phyloP scores from a whole-genome alignment of 1,140 invertebrate species.

The Bicyclus anynana region DNA sequence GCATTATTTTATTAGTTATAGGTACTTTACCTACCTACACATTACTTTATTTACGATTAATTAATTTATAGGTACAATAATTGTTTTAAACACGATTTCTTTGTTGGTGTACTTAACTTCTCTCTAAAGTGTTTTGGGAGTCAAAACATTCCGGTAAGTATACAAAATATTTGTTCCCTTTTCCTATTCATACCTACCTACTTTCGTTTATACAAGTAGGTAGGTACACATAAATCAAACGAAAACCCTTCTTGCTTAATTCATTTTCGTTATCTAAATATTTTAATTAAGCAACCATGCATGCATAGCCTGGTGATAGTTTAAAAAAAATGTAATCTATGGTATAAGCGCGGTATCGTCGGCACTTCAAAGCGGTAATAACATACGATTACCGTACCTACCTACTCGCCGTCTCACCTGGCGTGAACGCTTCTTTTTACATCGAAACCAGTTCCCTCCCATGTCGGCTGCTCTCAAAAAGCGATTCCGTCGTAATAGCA shows the following conservation, averaged over 20 bases:
- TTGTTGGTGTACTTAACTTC: no score
- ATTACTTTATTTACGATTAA: no score
- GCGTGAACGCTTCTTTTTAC: slow-evolving; percentile 55
- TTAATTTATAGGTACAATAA: no score
- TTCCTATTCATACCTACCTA: no score
- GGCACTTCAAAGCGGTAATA: slow-evolving; percentile 67
- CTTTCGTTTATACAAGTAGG: no score
- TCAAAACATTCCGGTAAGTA: no score
- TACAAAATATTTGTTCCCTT: no score
- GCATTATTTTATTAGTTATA: no score
- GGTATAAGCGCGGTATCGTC: slow-evolving; percentile 42
- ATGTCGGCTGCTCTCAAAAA: slow-evolving; percentile 59
- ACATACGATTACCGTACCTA: slow-evolving; percentile 58
- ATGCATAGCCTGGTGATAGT: slow-evolving; percentile 17
- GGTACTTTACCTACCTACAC: no score
- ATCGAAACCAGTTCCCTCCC: slow-evolving; percentile 59
- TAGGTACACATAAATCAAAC: background rate
- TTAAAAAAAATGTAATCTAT: slow-evolving; percentile 36
- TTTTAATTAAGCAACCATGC: slow-evolving; percentile 5
- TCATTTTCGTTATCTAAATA: background rate
- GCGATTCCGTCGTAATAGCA: slow-evolving; percentile 63
- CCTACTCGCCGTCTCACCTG: slow-evolving; percentile 39
- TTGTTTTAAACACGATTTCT: no score
- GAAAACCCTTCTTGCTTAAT: background rate
- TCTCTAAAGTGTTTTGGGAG: no score